phyloP scores from a whole-genome alignment of 2,888 invertebrate genomes.

The Brenthis ino region DNA sequence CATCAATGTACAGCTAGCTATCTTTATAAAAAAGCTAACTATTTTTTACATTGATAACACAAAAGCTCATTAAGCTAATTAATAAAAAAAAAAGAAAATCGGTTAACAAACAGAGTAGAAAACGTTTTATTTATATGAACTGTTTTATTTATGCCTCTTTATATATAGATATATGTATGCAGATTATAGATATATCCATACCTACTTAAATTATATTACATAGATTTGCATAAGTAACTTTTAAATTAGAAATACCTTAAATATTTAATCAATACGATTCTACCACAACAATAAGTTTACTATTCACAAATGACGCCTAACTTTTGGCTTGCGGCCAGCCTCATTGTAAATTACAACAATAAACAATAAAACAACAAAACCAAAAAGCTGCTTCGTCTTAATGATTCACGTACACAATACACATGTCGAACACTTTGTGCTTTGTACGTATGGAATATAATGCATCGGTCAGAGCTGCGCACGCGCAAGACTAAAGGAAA shows the following conservation, averaged over 20 bases:
- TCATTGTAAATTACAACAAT: slow-evolving; percentile 62
- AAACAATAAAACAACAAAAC: slow-evolving; percentile 77
- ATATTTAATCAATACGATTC: slow-evolving; percentile 27
- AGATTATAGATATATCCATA: no score
- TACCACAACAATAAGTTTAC: slow-evolving; percentile 42
- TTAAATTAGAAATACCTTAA: slow-evolving; percentile 23
- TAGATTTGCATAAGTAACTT: not conserved
- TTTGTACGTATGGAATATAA: slow-evolving; percentile 42
- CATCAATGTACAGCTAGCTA: no score
- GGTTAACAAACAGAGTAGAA: no score
- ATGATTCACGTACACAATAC: slow-evolving; percentile 80
- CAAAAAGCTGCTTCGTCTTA: slow-evolving; percentile 67
- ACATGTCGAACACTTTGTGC: slow-evolving; percentile 71
- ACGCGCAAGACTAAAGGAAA: slow-evolving; percentile 14
- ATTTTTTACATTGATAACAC: no score
- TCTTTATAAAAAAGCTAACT: no score
- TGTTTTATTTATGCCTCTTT: no score
- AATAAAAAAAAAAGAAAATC: no score
- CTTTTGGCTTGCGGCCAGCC: slow-evolving; percentile 66
- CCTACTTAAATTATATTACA: no score
- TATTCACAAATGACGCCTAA: slow-evolving; percentile 46
- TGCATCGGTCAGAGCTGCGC: slow-evolving; percentile 10
- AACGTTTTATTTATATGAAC: no score
- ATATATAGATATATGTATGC: no score
- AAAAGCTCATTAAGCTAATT: no score